Percentiles rank a stretch among this genome's conserved stretches.
Evolutionary conservation across 2,888 invertebrate species (phyloP).

Genomic region (Liposcelis brunnea): DNA sequence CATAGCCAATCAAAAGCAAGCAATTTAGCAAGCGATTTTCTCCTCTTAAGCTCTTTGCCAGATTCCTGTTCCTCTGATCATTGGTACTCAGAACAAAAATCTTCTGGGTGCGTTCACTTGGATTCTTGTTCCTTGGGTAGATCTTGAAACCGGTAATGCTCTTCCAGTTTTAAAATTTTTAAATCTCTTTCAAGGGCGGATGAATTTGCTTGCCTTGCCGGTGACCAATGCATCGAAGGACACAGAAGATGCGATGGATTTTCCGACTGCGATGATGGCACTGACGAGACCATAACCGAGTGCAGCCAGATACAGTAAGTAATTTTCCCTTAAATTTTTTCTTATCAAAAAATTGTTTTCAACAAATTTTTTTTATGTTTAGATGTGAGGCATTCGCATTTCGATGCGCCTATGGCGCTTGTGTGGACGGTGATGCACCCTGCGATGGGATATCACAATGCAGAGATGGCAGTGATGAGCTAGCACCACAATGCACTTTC

Average conservation of each 20-base stretch:
- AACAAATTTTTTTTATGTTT: conserved; percentile 10
- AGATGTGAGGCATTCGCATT: conserved; percentile 36
- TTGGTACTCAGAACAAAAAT: too few relatives aligned
- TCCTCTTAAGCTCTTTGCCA: too few relatives aligned
- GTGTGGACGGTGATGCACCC: conserved; percentile 34
- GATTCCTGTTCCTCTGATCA: too few relatives aligned
- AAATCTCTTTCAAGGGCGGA: too few relatives aligned
- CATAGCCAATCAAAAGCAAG: too few relatives aligned
- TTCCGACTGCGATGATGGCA: conserved; percentile 9
- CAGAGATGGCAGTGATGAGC: conserved; percentile 33
- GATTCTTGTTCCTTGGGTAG: too few relatives aligned
- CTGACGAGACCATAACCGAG: conserved; percentile 9
- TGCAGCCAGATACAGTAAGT: conserved; percentile 4
- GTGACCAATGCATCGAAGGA: conserved; percentile 8
- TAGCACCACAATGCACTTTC: conserved; percentile 14
- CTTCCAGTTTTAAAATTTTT: conserved; percentile 6
- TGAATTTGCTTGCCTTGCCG: conserved; percentile 8
- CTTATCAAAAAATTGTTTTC: too few relatives aligned
- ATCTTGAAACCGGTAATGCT: too few relatives aligned
- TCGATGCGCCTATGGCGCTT: conserved; percentile 43
- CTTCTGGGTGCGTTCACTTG: too few relatives aligned
- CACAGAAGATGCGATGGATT: conserved; percentile 9
- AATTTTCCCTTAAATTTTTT: background rate
- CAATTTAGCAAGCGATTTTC: too few relatives aligned
- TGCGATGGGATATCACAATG: conserved; percentile 35